A percentile compares a stretch with the other conserved stretches of the same genome.
phyloP scores from a whole-genome alignment of 2,888 invertebrate species.

The Cantharis rustica region DNA sequence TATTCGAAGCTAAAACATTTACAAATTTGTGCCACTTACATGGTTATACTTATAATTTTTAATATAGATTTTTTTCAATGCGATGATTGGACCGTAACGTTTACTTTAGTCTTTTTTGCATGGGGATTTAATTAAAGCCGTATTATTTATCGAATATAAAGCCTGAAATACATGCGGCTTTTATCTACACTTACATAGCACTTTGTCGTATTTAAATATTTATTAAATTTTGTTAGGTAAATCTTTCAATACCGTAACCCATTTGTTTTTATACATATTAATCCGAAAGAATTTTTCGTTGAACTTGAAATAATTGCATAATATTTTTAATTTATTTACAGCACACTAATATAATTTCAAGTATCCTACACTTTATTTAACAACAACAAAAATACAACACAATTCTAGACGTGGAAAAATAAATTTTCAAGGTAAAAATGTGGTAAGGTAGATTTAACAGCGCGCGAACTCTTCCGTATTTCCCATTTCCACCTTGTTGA shows the following conservation, averaged over 20 bases:
- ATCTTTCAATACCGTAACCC: neutral
- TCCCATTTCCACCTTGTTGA: neutral
- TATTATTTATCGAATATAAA: neutral
- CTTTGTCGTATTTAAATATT: neutral
- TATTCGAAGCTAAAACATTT: neutral
- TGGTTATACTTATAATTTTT: neutral
- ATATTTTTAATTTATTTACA: too few species aligned
- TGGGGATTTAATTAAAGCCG: neutral
- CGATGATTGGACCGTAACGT: neutral
- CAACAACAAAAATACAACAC: neutral
- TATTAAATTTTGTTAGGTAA: neutral
- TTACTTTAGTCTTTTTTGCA: neutral
- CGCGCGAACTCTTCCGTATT: neutral
- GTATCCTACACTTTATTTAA: neutral
- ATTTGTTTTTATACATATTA: neutral
- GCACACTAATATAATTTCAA: neutral
- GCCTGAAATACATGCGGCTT: neutral
- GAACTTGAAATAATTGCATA: neutral
- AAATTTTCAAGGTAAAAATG: neutral
- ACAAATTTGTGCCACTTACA: neutral
- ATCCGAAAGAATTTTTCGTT: neutral
- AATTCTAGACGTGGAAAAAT: neutral
- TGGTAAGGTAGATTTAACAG: neutral
- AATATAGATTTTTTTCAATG: neutral
- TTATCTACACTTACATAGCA: neutral